Conservation (phyloP, 2,888 invertebrate genomes). For the Drosophila affinis region DNA sequence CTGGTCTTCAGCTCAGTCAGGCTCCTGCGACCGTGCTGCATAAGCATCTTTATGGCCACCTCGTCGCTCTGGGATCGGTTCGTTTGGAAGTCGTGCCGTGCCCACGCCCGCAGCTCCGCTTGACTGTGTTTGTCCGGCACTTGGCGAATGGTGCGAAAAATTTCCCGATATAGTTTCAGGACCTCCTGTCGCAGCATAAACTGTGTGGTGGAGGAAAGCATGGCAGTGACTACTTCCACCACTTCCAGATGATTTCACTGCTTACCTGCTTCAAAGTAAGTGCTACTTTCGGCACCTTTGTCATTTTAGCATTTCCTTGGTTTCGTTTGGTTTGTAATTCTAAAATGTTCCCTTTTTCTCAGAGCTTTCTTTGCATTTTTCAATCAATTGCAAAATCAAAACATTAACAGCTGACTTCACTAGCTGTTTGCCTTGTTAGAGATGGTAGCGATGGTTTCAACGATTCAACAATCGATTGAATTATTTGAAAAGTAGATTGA, state of each 20-base stretch:
- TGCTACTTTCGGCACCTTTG: slow-evolving; percentile 84
- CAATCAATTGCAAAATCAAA: slow-evolving; percentile 16
- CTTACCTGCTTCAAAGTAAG: slow-evolving; percentile 87
- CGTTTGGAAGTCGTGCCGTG: slow-evolving; percentile 88
- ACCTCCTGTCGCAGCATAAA: slow-evolving; percentile 92
- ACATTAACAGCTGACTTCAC: slow-evolving; percentile 55
- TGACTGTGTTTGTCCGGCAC: slow-evolving; percentile 88
- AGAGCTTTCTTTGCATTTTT: not conserved
- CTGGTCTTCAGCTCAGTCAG: slow-evolving; percentile 88
- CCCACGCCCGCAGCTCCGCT: slow-evolving; percentile 89
- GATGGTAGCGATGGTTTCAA: not conserved
- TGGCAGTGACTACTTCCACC: not conserved
- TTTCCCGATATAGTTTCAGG: slow-evolving; percentile 89
- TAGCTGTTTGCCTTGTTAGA: slow-evolving; percentile 15
- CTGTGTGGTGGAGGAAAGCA: slow-evolving; percentile 84
- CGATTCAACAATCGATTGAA: not conserved
- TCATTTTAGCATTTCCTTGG: slow-evolving; percentile 54
- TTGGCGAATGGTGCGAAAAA: slow-evolving; percentile 87
- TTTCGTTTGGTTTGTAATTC: not conserved
- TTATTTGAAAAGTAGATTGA: not conserved
- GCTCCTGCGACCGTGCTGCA: slow-evolving; percentile 89
- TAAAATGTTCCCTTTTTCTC: not conserved
- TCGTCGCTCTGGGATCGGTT: slow-evolving; percentile 90
- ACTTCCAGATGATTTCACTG: not conserved
- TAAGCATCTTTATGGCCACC: slow-evolving; percentile 88